Evolutionary conservation across 2,113 vertebrate species (phyloP).

Genomic region (Takifugu flavidus): DNA sequence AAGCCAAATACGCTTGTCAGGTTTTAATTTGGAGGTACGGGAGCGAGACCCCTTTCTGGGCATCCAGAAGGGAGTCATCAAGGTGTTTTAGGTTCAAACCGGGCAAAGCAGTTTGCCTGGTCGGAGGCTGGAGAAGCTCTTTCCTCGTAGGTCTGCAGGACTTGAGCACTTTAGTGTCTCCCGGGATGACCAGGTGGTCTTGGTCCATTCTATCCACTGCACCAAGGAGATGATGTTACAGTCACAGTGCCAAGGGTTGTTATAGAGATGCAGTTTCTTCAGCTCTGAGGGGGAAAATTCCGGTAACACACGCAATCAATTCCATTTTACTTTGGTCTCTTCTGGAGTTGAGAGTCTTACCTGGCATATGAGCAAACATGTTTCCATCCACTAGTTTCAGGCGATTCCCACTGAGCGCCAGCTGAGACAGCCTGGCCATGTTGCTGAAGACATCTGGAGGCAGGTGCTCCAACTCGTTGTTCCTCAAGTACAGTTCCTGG

Average conservation of each 20-base stretch:
- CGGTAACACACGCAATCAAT: neutral
- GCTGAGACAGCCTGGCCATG: slow-evolving; percentile 67
- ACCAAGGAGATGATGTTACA: slow-evolving; percentile 68
- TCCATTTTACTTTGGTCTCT: neutral
- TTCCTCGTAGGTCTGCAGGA: slow-evolving; percentile 60
- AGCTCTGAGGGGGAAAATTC: slow-evolving; percentile 50
- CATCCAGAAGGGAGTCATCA: too few species aligned
- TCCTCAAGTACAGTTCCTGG: slow-evolving; percentile 75
- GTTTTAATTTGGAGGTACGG: too few species aligned
- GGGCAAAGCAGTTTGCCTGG: slow-evolving; percentile 46
- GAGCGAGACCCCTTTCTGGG: too few species aligned
- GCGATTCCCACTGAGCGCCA: slow-evolving; percentile 75
- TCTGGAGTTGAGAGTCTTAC: slow-evolving; percentile 46
- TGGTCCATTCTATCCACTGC: slow-evolving; percentile 62
- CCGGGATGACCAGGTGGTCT: slow-evolving; percentile 47
- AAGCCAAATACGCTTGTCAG: too few species aligned
- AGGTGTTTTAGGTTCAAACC: slow-evolving; percentile 21
- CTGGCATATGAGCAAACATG: slow-evolving; percentile 60
- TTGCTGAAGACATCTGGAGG: slow-evolving; percentile 65
- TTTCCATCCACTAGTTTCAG: slow-evolving; percentile 71
- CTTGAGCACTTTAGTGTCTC: slow-evolving; percentile 51
- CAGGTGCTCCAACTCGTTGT: slow-evolving; percentile 68
- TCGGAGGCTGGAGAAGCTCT: slow-evolving; percentile 57
- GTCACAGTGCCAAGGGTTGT: slow-evolving; percentile 77
- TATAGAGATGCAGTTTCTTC: slow-evolving; percentile 69